These are phyloP conservation scores for Patella depressa DNA, from an alignment of 2,888 invertebrate genomes.

Conservation along the genomic window DNA sequence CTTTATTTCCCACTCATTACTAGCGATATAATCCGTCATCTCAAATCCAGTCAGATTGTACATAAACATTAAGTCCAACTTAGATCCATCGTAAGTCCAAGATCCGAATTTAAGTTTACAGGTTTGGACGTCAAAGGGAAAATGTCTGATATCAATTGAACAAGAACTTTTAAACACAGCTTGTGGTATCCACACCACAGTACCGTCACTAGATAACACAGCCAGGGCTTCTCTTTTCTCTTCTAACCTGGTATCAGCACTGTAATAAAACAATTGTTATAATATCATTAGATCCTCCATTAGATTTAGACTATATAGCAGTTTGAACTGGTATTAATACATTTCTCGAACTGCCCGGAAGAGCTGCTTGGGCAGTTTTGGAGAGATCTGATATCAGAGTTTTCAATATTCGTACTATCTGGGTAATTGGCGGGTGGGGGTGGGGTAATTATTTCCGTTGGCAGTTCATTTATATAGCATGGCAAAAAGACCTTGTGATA, in stretches of 20 bases:
- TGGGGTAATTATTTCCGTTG: too few species aligned
- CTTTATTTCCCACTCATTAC: conserved; percentile 71
- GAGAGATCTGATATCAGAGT: too few species aligned
- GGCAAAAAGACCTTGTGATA: too few species aligned
- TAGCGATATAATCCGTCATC: conserved; percentile 66
- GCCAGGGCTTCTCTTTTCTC: conserved; percentile 70
- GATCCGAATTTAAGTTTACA: conserved; percentile 71
- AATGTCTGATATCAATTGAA: conserved; percentile 69
- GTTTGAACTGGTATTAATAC: too few species aligned
- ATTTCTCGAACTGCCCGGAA: too few species aligned
- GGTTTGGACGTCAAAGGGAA: conserved; percentile 70
- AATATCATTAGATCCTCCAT: too few species aligned
- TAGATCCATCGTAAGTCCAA: conserved; percentile 70
- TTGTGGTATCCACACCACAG: conserved; percentile 66
- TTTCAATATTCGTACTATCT: too few species aligned
- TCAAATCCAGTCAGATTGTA: conserved; percentile 53
- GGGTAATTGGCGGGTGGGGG: too few species aligned
- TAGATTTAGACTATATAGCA: too few species aligned
- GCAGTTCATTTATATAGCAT: too few species aligned
- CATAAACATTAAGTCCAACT: conserved; percentile 56
- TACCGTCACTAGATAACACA: conserved; percentile 65
- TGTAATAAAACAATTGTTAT: conserved; percentile 33
- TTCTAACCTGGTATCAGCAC: conserved; percentile 70
- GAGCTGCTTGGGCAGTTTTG: too few species aligned
- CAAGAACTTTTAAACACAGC: conserved; percentile 71